Percentiles rank a stretch among this genome's conserved stretches.
Evolutionary conservation across 2,797 vertebrate species (phyloP).

Genomic region (Enteromius argenteus): DNA sequence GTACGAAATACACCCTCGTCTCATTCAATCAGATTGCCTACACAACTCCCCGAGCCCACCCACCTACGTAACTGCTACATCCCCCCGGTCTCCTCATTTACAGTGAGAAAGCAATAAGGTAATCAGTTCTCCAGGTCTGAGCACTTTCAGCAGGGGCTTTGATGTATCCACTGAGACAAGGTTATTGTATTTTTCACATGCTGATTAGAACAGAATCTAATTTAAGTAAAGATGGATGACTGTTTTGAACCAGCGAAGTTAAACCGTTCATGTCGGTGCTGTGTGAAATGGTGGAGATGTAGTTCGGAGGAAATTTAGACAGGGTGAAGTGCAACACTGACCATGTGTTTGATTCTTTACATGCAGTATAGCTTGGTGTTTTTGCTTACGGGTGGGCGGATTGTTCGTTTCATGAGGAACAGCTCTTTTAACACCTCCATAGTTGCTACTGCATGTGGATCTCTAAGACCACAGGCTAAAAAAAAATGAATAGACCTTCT

Average conservation of each 20-base stretch:
- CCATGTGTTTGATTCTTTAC: slow-evolving; percentile 9
- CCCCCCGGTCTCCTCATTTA: slow-evolving; percentile 29
- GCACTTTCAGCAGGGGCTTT: slow-evolving; percentile 39
- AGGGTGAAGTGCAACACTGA: slow-evolving; percentile 7
- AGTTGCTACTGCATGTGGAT: not conserved
- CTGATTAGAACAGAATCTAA: slow-evolving; percentile 33
- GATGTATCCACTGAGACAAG: slow-evolving; percentile 25
- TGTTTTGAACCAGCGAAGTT: not conserved
- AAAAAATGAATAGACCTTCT: not conserved
- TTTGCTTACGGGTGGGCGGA: slow-evolving; percentile 8
- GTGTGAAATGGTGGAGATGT: not conserved
- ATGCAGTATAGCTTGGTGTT: not conserved
- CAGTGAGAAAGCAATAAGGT: slow-evolving; percentile 35
- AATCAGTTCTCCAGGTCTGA: slow-evolving; percentile 37
- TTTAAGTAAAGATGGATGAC: slow-evolving; percentile 21
- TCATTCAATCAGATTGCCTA: slow-evolving; percentile 56
- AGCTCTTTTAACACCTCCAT: slow-evolving; percentile 25
- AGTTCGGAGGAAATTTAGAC: not conserved
- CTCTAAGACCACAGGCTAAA: not conserved
- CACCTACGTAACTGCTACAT: slow-evolving; percentile 33
- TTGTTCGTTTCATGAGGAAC: not conserved
- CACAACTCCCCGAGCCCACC: slow-evolving; percentile 42
- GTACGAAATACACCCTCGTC: slow-evolving; percentile 41
- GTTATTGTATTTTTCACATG: slow-evolving; percentile 30
- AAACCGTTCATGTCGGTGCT: not conserved